Conservation (phyloP, 2,888 invertebrate genomes). For the Nemurella pictetii region DNA sequence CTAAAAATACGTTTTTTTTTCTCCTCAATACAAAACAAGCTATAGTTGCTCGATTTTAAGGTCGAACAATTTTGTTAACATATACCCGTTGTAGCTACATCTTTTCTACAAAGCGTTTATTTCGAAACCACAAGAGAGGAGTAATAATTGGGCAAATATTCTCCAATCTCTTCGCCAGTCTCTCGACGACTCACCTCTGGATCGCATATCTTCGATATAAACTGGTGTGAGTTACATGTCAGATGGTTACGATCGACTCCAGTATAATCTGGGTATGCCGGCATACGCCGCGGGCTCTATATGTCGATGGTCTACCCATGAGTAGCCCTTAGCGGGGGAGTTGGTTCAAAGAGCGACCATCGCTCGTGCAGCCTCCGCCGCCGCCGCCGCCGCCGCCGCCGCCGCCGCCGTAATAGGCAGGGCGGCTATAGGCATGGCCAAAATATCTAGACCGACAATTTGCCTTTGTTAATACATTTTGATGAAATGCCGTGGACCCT, state of each 20-base stretch:
- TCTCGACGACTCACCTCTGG: not conserved
- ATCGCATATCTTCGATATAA: not conserved
- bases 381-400: too few relatives aligned
- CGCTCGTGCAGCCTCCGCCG: too few relatives aligned
- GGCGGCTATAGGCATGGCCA: too few relatives aligned
- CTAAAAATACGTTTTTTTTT: not conserved
- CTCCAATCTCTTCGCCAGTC: not conserved
- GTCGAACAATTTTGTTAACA: not conserved
- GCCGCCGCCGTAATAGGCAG: too few relatives aligned
- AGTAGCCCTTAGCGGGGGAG: not conserved
- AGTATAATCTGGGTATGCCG: not conserved
- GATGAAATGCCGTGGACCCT: too few relatives aligned
- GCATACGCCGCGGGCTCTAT: not conserved
- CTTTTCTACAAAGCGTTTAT: not conserved
- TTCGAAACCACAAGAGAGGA: not conserved
- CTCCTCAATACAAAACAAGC: not conserved
- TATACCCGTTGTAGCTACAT: not conserved
- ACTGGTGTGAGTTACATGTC: not conserved
- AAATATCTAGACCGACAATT: too few relatives aligned
- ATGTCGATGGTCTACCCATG: not conserved
- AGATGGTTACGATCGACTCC: not conserved
- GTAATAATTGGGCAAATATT: not conserved
- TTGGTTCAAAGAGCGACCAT: not conserved
- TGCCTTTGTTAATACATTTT: too few relatives aligned
- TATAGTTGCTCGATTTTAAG: not conserved